Evolutionary conservation across 2,888 invertebrate species (phyloP), one percentile per base, ranked within the genome.

Genomic region (Imbricaverruca yamaguchii): DNA sequence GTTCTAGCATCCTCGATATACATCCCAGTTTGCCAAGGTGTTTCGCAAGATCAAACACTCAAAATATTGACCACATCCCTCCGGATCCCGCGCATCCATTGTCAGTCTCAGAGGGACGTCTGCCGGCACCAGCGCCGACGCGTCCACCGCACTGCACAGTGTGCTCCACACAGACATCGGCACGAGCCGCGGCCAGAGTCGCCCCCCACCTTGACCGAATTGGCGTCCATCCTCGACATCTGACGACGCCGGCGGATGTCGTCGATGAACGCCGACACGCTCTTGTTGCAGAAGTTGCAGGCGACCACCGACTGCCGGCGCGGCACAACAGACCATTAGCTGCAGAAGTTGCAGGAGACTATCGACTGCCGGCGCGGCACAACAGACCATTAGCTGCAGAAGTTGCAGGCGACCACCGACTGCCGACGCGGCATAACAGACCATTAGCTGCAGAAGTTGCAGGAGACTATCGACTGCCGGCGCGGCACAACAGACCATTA

Each of bases 221-320:
- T 81, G 63, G 80, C 81, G 23, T 57, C 79, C 25, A 67, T 61
- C 8, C 81, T 21, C n/a, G 55, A 21, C 55, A 81, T 56, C 63
- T 81, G 81, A 2, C 79, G 78, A 23, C 77, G 57, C 84, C 91
- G 89, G 84, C 90, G 90, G 84, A 90, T 89, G n/a, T 91, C 92
- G 84, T 93, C 91, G 87, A 93, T 90, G 80, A 90, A 91, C 83
- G 93, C 92, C 0, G 94, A 94, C 84, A 97, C 94, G 83, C 94
- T 93, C 89, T 97, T 97, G 80, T 96, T 95, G 89, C 97, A 98
- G 89, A 95, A 98, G 86, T 94, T 95, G 88, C 98, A 98, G 10
- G 95, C 93, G 82, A 97, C 92, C 57, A 79, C 79, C 18, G 79
- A 79, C 59, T 79, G 79, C 6, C 23, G 21, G 39, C 39, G 4